Percentiles rank a stretch among this genome's conserved stretches.
Conservation (phyloP, 2,113 vertebrate species). For the Ibidorhyncha struthersii region DNA sequence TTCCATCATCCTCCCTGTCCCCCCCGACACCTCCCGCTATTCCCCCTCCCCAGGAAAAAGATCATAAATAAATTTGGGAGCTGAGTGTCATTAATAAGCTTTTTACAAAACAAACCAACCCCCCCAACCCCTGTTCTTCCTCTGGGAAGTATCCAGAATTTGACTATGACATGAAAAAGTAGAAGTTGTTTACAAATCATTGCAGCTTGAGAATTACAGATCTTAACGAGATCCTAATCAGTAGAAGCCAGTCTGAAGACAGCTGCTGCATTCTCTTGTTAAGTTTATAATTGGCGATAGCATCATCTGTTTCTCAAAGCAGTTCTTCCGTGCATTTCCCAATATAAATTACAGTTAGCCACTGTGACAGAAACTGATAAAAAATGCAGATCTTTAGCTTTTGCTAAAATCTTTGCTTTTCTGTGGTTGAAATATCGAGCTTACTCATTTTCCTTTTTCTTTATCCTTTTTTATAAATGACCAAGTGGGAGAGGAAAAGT, state of each 20-base stretch:
- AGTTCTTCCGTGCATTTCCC: background rate
- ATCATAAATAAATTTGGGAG: conserved; percentile 38
- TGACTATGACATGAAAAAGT: conserved; percentile 29
- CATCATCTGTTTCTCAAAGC: background rate
- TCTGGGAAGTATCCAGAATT: conserved; percentile 40
- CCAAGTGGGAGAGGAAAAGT: background rate
- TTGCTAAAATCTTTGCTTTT: background rate
- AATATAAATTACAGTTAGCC: background rate
- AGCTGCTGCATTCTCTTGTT: background rate
- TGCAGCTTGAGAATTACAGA: conserved; percentile 30
- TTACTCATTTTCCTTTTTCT: background rate
- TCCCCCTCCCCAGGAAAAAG: background rate
- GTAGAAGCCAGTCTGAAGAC: background rate
- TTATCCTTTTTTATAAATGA: conserved; percentile 20
- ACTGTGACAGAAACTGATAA: conserved; percentile 16
- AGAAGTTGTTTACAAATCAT: conserved; percentile 39
- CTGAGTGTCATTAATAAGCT: conserved; percentile 43
- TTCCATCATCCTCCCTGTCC: background rate
- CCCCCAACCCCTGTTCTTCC: background rate
- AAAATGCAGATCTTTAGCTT: background rate
- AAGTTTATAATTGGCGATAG: background rate
- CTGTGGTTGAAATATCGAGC: background rate
- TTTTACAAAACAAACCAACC: background rate
- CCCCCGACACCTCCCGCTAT: background rate
- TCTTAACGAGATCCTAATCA: background rate